Percentiles rank a stretch among this genome's conserved stretches.
phyloP scores from a whole-genome alignment of 2,888 invertebrate genomes.

The Ornithoptera alexandrae region DNA sequence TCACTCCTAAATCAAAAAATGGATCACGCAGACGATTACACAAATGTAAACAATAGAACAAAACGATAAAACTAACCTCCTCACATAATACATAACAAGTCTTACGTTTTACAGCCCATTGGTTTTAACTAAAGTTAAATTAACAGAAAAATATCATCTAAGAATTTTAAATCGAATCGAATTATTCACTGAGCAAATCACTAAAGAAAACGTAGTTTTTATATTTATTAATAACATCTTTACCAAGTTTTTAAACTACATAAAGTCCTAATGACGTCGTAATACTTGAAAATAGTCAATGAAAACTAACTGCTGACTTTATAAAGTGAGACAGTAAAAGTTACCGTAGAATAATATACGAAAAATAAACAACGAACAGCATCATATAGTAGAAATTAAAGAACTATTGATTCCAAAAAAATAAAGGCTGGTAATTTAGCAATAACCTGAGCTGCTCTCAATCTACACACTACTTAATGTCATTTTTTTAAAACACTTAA shows the following conservation, averaged over 20 bases:
- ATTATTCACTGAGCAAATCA: slow-evolving; percentile 11
- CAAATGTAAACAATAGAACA: slow-evolving; percentile 21
- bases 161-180: background rate
- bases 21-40: background rate
- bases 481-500: background rate
- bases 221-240: background rate
- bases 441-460: too few species aligned
- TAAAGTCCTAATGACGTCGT: background rate
- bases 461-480: background rate
- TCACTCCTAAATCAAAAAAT: too few species aligned
- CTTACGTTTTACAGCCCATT: slow-evolving; percentile 65
- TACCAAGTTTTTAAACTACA: background rate
- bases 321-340: too few species aligned
- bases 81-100: slow-evolving; percentile 48
- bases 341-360: too few species aligned
- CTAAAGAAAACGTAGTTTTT: background rate
- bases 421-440: too few species aligned
- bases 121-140: slow-evolving; percentile 11
- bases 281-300: background rate
- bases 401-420: too few species aligned
- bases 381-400: too few species aligned
- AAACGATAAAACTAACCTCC: slow-evolving; percentile 18
- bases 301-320: background rate
- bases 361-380: too few species aligned
- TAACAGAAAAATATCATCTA: slow-evolving; percentile 24